Conservation (phyloP, 2,888 invertebrate species). For the Polylopha cassiicola region DNA sequence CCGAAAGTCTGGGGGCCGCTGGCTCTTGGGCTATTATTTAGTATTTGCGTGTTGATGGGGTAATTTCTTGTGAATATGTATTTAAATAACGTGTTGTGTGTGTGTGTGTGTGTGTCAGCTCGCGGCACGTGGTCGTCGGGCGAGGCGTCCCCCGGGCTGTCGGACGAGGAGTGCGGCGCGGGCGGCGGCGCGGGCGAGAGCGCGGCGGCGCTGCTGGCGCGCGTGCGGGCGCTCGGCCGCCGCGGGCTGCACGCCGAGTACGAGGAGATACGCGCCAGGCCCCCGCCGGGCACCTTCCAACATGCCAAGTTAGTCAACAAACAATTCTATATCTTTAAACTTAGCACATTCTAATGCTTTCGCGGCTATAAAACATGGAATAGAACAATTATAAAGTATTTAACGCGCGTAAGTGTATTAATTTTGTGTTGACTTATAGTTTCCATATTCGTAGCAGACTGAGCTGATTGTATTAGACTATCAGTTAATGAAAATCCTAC, state of each 20-base stretch:
- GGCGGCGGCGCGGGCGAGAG: constrained; percentile 81
- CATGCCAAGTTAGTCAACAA: constrained; percentile 89
- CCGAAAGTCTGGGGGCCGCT: no score
- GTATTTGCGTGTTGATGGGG: no score
- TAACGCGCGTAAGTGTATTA: no score
- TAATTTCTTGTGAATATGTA: constrained; percentile 6
- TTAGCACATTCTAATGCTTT: background rate
- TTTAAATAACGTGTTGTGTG: constrained; percentile 1
- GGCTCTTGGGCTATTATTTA: no score
- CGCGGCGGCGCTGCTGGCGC: constrained; percentile 85
- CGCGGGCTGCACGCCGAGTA: constrained; percentile 92
- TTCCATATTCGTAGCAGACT: no score
- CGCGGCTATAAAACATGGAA: no score
- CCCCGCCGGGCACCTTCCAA: constrained; percentile 92
- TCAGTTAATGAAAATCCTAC: no score
- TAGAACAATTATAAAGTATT: no score
- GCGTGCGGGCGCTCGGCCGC: constrained; percentile 85
- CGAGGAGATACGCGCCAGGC: constrained; percentile 88
- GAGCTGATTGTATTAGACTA: no score
- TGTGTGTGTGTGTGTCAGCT: constrained; percentile 31
- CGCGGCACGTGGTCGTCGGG: constrained; percentile 72
- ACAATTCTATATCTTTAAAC: background rate
- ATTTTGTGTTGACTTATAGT: background rate
- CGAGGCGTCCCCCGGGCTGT: constrained; percentile 87
- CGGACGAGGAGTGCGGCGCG: constrained; percentile 93